Evolutionary conservation across 2,888 invertebrate species (phyloP).

Genomic region (Lycia hirtaria): DNA sequence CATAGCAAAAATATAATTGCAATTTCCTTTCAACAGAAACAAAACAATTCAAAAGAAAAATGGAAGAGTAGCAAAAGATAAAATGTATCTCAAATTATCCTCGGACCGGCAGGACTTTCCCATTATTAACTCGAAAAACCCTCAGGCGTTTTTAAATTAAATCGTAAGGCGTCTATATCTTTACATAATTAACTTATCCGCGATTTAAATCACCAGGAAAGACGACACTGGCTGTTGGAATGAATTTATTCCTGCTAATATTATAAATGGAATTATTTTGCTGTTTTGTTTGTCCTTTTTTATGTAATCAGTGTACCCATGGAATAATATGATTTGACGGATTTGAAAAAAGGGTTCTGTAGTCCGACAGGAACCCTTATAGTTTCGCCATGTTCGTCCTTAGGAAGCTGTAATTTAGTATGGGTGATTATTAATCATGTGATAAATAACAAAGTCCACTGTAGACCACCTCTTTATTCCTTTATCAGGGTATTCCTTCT

Average conservation of each 20-base stretch:
- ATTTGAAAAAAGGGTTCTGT: too few relatives aligned
- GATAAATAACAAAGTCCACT: too few relatives aligned
- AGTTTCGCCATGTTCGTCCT: too few relatives aligned
- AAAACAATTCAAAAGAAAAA: constrained; percentile 9
- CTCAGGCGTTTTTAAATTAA: constrained; percentile 66
- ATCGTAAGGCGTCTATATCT: constrained; percentile 64
- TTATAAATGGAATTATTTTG: too few relatives aligned
- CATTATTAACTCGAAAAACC: constrained; percentile 62
- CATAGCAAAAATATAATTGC: neutral
- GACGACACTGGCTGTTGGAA: constrained; percentile 56
- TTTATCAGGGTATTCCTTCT: too few relatives aligned
- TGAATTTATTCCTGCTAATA: constrained; percentile 59
- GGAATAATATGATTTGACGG: too few relatives aligned
- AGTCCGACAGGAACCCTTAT: too few relatives aligned
- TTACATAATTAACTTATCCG: constrained; percentile 63
- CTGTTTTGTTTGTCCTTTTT: too few relatives aligned
- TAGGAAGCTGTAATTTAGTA: too few relatives aligned
- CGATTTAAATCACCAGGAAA: constrained; percentile 60
- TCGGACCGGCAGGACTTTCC: constrained; percentile 39
- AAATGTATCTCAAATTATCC: constrained; percentile 31
- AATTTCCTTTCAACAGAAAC: neutral
- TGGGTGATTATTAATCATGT: too few relatives aligned
- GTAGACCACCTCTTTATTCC: too few relatives aligned
- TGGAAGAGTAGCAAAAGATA: constrained; percentile 33
- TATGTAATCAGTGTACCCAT: too few relatives aligned